Evolutionary conservation across 2,797 vertebrate species (phyloP).

Genomic region (Neopelma chrysocephalum): DNA sequence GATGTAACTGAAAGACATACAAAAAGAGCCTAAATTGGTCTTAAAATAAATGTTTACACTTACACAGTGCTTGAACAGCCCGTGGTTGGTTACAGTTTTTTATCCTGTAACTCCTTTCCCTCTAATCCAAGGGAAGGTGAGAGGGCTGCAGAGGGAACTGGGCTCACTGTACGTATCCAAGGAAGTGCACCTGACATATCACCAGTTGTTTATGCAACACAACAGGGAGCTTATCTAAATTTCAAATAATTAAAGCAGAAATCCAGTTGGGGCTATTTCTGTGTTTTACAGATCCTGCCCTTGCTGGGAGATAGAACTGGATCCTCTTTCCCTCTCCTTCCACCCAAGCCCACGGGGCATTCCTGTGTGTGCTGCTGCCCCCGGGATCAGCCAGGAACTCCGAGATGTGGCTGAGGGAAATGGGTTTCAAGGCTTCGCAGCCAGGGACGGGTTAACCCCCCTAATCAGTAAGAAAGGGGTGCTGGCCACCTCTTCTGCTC

Average conservation of each 20-base stretch:
- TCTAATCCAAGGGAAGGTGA: not conserved
- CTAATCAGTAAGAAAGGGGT: no score
- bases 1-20: not conserved
- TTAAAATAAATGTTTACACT: no score
- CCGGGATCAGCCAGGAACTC: not conserved
- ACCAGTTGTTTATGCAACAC: not conserved
- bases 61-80: not conserved
- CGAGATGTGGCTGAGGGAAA: not conserved
- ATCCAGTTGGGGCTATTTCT: not conserved
- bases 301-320: not conserved
- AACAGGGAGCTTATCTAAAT: not conserved
- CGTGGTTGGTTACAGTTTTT: not conserved
- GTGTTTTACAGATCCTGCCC: not conserved
- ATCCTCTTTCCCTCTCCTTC: not conserved
- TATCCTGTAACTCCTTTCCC: not conserved
- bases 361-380: not conserved
- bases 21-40: not conserved
- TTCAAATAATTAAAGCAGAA: not conserved
- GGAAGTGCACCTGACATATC: not conserved
- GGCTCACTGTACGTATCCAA: not conserved
- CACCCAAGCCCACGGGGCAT: fast-evolving
- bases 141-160: not conserved
- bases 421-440: not conserved
- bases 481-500: fast-evolving
- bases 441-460: no score